Conservation (phyloP, 2,888 invertebrate genomes). For the Yponomeuta sedellus region DNA sequence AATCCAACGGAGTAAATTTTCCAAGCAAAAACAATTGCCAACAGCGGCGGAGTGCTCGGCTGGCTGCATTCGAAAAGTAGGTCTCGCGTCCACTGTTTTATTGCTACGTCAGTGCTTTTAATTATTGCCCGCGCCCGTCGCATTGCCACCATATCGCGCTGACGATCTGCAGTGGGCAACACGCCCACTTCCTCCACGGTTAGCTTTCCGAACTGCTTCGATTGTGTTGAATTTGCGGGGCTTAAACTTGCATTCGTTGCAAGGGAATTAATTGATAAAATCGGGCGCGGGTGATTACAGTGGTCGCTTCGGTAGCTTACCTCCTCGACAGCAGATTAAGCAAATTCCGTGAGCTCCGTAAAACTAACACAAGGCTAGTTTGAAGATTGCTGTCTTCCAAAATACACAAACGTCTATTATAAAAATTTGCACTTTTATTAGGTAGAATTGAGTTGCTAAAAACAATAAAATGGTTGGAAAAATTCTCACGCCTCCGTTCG, state of each 20-base stretch:
- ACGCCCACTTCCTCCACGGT: constrained; percentile 48
- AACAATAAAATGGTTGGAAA: constrained; percentile 17
- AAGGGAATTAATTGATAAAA: constrained; percentile 14
- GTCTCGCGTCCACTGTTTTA: constrained; percentile 30
- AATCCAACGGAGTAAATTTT: not conserved
- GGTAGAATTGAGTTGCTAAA: not conserved
- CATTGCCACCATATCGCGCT: constrained; percentile 28
- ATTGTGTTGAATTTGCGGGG: constrained; percentile 15
- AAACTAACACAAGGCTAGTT: not conserved
- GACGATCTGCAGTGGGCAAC: constrained; percentile 37
- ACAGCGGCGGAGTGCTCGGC: not conserved
- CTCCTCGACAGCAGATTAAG: not conserved
- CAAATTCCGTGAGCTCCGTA: not conserved
- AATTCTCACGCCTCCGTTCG: constrained; percentile 43
- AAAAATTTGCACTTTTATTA: not conserved
- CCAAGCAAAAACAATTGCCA: not conserved
- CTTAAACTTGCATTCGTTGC: constrained; percentile 16
- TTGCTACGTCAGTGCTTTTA: constrained; percentile 48
- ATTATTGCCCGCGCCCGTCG: constrained; percentile 36
- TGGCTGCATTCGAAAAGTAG: constrained; percentile 27
- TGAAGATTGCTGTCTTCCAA: not conserved
- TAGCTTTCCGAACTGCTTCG: constrained; percentile 33
- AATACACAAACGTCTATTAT: not conserved
- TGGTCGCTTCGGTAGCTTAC: not conserved
- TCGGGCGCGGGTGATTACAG: constrained; percentile 4